These are phyloP conservation scores for Sesamia nonagrioides DNA, from an alignment of 1,140 invertebrate species.

Conservation along the genomic window DNA sequence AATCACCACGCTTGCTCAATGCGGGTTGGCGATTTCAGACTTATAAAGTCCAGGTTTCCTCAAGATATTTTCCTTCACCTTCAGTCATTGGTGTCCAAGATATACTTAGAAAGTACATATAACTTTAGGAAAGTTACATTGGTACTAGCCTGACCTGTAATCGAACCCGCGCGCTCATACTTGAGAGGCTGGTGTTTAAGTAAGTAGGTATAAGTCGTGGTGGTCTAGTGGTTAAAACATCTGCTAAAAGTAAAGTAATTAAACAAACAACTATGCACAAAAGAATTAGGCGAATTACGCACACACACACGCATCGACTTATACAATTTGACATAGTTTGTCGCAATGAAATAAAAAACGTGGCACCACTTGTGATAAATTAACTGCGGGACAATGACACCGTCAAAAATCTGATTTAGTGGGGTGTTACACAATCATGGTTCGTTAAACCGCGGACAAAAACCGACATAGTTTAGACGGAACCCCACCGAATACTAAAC, in stretches of 20 bases:
- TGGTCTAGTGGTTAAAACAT: no score
- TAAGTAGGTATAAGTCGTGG: no score
- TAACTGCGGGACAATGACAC: slow-evolving; percentile 64
- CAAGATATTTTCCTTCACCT: no score
- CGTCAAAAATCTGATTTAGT: slow-evolving; percentile 75
- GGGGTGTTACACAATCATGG: slow-evolving; percentile 78
- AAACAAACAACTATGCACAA: not conserved
- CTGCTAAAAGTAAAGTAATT: not conserved
- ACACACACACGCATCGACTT: not conserved
- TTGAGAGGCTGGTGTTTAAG: no score
- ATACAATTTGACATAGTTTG: slow-evolving; percentile 40
- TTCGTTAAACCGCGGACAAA: slow-evolving; percentile 79
- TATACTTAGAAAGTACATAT: no score
- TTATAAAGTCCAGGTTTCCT: no score
- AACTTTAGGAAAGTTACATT: no score
- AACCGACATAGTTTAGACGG: slow-evolving; percentile 69
- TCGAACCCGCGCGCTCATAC: no score
- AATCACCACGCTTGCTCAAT: no score
- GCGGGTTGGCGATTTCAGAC: no score
- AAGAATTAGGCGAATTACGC: slow-evolving; percentile 19
- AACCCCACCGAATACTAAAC: slow-evolving; percentile 53
- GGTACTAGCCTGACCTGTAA: no score
- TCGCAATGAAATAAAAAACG: slow-evolving; percentile 32
- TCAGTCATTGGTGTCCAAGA: no score
- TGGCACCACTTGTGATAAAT: slow-evolving; percentile 64